A percentile compares a stretch with the other conserved stretches of the same genome.
These are phyloP conservation scores for Tinea trinotella DNA, from an alignment of 2,888 invertebrate genomes.

Conservation along the genomic window DNA sequence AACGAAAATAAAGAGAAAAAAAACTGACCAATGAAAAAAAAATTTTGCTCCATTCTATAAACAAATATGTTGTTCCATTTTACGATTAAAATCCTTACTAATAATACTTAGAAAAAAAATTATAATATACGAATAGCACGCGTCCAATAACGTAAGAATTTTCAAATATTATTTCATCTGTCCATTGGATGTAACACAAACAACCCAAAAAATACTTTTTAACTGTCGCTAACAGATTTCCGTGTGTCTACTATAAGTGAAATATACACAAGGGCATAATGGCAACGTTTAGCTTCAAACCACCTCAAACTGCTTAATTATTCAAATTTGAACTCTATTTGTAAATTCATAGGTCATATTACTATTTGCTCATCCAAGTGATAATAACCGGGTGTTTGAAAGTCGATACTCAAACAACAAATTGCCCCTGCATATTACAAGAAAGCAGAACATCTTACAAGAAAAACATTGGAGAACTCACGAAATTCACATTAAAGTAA, in stretches of 20 bases:
- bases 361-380: not conserved
- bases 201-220: constrained; percentile 39
- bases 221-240: constrained; percentile 55
- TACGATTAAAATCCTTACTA: no score
- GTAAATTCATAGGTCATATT: not conserved
- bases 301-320: not conserved
- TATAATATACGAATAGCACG: constrained; percentile 1
- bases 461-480: constrained; percentile 53
- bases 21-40: no score
- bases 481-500: constrained; percentile 64
- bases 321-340: not conserved
- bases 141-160: constrained; percentile 3
- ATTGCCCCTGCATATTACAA: constrained; percentile 52
- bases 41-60: no score
- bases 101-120: no score
- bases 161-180: constrained; percentile 49
- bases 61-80: no score
- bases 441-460: constrained; percentile 48
- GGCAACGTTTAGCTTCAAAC: not conserved
- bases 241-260: constrained; percentile 37
- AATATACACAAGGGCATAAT: constrained; percentile 29
- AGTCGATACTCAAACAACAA: constrained; percentile 67
- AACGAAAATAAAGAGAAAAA: no score
- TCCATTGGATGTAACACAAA: constrained; percentile 53
- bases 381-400: constrained; percentile 54